These are phyloP conservation scores for Crepidodera aurea DNA, from an alignment of 2,888 invertebrate species.

Conservation along the genomic window DNA sequence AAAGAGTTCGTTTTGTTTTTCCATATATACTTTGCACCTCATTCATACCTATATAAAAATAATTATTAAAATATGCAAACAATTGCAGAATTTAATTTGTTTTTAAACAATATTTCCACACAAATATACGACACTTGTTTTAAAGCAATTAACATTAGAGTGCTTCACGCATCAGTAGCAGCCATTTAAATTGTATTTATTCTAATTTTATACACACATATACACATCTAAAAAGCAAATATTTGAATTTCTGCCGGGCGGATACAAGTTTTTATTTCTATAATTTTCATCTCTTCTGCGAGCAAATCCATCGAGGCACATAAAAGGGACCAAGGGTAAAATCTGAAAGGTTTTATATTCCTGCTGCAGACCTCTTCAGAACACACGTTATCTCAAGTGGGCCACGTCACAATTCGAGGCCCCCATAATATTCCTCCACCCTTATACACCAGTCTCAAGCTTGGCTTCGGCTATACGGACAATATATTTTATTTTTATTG, in stretches of 20 bases:
- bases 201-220: slow-evolving; percentile 6
- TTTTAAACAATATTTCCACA: neutral
- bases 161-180: neutral
- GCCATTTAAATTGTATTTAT: slow-evolving; percentile 15
- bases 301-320: slow-evolving; percentile 26
- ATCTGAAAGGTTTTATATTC: slow-evolving; percentile 38
- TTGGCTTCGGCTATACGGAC: neutral
- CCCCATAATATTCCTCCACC: slow-evolving; percentile 36
- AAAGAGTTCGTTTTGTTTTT: too few relatives aligned
- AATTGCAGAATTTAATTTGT: too few relatives aligned
- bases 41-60: too few relatives aligned
- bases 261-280: slow-evolving; percentile 25
- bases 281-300: slow-evolving; percentile 29
- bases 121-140: neutral
- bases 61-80: too few relatives aligned
- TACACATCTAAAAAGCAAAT: slow-evolving; percentile 20
- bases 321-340: slow-evolving; percentile 33
- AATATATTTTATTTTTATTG: slow-evolving; percentile 29
- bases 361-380: slow-evolving; percentile 54
- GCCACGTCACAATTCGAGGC: slow-evolving; percentile 51
- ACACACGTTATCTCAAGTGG: slow-evolving; percentile 56
- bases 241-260: slow-evolving; percentile 22
- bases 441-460: neutral
- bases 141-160: neutral
- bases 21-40: too few relatives aligned